A percentile compares a stretch with the other conserved stretches of the same genome.
These are phyloP conservation scores for Discoglossus pictus DNA, from an alignment of 2,797 vertebrate genomes.

Conservation along the genomic window DNA sequence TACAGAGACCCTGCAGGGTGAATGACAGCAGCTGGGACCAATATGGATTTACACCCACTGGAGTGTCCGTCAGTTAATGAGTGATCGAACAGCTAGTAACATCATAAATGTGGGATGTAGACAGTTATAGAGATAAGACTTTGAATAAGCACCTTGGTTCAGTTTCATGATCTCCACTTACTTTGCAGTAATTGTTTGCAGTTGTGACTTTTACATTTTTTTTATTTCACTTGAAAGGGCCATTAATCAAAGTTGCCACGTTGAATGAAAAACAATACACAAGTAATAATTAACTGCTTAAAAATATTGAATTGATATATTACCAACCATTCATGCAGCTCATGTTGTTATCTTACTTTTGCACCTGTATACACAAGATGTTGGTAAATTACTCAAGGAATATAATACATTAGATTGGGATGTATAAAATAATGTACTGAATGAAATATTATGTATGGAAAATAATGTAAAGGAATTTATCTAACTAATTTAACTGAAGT, in stretches of 20 bases:
- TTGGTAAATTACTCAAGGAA: no score
- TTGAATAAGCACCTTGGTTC: slow-evolving; percentile 3
- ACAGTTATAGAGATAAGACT: neutral
- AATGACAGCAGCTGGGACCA: no score
- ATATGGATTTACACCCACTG: no score
- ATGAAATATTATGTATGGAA: no score
- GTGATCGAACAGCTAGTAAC: no score
- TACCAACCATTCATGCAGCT: neutral
- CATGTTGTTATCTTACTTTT: neutral
- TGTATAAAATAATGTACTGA: no score
- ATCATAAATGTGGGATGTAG: neutral
- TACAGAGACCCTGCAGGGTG: no score
- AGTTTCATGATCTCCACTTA: slow-evolving; percentile 11
- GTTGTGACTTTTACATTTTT: slow-evolving; percentile 28
- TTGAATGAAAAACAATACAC: slow-evolving; percentile 10
- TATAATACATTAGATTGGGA: no score
- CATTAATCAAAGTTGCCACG: slow-evolving; percentile 27
- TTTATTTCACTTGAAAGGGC: slow-evolving; percentile 20
- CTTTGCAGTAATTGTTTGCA: slow-evolving; percentile 42
- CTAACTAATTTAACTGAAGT: no score
- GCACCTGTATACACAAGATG: no score
- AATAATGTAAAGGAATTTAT: no score
- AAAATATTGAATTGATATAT: slow-evolving; percentile 2
- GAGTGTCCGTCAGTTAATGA: no score
- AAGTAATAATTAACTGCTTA: neutral